A percentile compares a stretch with the other conserved stretches of the same genome.
Conservation (phyloP, 2,888 invertebrate species). For the Drosophila anomalata region DNA sequence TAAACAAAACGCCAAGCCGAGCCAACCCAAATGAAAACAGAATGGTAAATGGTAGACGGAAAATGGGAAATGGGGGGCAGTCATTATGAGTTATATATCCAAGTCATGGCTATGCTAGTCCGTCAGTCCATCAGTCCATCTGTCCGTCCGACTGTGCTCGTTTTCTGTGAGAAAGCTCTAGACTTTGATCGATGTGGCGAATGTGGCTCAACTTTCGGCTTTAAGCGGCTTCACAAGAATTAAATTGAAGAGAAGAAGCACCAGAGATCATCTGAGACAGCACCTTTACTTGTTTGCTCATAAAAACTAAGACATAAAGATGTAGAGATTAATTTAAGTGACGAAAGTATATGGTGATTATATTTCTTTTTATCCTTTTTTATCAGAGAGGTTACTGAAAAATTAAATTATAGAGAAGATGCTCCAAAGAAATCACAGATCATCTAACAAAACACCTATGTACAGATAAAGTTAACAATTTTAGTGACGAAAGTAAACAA, state of each 20-base stretch:
- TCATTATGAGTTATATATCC: constrained; percentile 44
- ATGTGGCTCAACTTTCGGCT: constrained; percentile 41
- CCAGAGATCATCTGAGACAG: background rate
- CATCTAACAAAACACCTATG: too few relatives aligned
- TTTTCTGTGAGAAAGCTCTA: constrained; percentile 27
- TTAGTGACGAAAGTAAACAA: too few relatives aligned
- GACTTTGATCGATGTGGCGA: constrained; percentile 68
- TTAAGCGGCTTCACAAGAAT: constrained; percentile 3
- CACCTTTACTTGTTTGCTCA: too few relatives aligned
- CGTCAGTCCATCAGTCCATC: constrained; percentile 15
- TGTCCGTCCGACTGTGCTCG: constrained; percentile 33
- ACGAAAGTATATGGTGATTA: too few relatives aligned
- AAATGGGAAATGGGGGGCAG: constrained; percentile 20
- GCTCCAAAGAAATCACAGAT: too few relatives aligned
- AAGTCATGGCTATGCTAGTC: constrained; percentile 27
- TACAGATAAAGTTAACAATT: too few relatives aligned
- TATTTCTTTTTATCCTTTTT: too few relatives aligned
- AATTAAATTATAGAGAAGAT: too few relatives aligned
- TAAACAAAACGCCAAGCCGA: constrained; percentile 53
- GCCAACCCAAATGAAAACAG: constrained; percentile 17
- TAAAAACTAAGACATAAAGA: too few relatives aligned
- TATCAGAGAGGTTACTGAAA: too few relatives aligned
- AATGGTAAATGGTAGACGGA: background rate
- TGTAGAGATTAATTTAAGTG: too few relatives aligned
- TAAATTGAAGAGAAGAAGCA: background rate